phyloP scores from a whole-genome alignment of 2,113 vertebrate genomes.

The Mustelus asterias region DNA sequence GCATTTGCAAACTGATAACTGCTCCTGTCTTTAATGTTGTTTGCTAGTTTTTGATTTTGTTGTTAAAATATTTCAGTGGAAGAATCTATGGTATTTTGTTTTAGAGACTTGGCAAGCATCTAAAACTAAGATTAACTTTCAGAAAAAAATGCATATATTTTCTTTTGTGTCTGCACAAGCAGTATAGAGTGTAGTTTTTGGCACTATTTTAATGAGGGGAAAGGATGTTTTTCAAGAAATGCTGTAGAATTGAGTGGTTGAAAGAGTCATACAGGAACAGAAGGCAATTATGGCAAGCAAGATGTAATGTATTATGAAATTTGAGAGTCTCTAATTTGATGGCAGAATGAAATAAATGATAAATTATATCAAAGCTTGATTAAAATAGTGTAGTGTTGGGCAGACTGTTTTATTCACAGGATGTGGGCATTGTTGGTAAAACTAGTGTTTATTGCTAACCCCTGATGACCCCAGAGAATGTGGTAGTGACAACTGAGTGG shows the following conservation, averaged over 20 bases:
- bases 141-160: neutral
- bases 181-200: neutral
- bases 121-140: neutral
- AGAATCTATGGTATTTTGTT: slow-evolving; percentile 15
- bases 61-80: neutral
- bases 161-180: neutral
- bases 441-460: neutral
- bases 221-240: slow-evolving; percentile 7
- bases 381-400: no score
- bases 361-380: neutral
- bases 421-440: no score
- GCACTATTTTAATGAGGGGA: neutral
- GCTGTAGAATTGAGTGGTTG: neutral
- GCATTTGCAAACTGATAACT: neutral
- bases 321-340: neutral
- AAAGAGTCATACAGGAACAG: neutral
- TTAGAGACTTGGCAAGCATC: slow-evolving; percentile 18
- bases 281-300: neutral
- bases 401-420: neutral
- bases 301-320: neutral
- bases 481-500: neutral
- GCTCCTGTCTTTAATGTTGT: neutral
- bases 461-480: neutral
- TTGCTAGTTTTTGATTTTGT: neutral
- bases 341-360: neutral